Base-by-base conservation (phyloP, 2,113 vertebrate genomes). In the Tetraodon nigroviridis region DNA sequence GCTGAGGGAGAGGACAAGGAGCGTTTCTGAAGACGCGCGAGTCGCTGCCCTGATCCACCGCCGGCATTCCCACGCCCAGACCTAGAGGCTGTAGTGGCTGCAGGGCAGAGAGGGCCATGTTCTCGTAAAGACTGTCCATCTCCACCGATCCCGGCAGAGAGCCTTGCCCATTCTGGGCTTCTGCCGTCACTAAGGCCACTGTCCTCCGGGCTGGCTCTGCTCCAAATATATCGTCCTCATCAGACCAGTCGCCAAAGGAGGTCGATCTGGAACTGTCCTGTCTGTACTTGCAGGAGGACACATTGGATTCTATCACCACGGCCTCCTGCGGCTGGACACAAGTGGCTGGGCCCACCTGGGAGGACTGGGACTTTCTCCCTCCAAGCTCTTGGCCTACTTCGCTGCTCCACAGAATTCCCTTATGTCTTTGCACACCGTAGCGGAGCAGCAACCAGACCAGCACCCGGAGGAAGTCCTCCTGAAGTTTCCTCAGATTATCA, bases 61-160 rank as follows among this genome's bases (percentile, higher is more conserved):
- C 88, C 5, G 88, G 89, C 69, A 92, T 87, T 64, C 90, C 90
- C 5, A 91, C 79, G 69, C 87, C 81, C 54, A 90, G 81, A 53
- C 90, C 90, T 52, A 91, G 80, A 37, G 90, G 90, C 64, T 88
- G 87, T 41, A 91, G 78, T 1, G 90, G 90, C 61, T 88, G 89
- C 49, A 92, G 78, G 13, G 88, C 88, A 1, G 90, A 90, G 51
- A 91, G 86, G n/a, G 79, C 81, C 73, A 90, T 84, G 79, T 90
- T 78, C 79, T 87, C 87, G 51, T 81, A 90, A 51, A 87, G 76
- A 47, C 84, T 89, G 62, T 89, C 88, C 71, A 88, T 91, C 82
- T 96, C 94, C 44, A 95, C 89, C 24, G 92, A 94, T n/a, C 97
- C 97, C 0, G 96, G 97, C 78, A 99, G 86, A 74, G 93, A 91